phyloP scores from a whole-genome alignment of 2,113 vertebrate genomes.

The Speoplatyrhinus poulsoni region DNA sequence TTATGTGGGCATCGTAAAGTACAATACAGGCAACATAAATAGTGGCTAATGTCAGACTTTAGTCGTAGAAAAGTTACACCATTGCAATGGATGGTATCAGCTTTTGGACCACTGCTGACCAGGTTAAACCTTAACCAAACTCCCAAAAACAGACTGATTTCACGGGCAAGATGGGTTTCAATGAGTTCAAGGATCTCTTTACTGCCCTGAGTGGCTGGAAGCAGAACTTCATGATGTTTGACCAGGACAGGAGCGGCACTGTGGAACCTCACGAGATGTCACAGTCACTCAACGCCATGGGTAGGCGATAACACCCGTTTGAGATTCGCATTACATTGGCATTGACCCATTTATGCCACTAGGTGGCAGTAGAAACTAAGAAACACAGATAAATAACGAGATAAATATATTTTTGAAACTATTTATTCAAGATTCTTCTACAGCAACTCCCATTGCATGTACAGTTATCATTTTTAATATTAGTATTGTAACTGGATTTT shows the following conservation, averaged over 20 bases:
- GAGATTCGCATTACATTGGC: background rate
- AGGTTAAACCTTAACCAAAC: conserved; percentile 64
- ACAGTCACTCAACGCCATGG: conserved; percentile 83
- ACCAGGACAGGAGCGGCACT: conserved; percentile 84
- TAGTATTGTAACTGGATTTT: background rate
- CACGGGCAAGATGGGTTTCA: conserved; percentile 91
- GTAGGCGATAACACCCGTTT: conserved; percentile 66
- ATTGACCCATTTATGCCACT: background rate
- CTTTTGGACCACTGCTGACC: background rate
- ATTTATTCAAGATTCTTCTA: no score
- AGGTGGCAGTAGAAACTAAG: no score
- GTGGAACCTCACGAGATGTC: conserved; percentile 84
- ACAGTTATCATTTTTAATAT: background rate
- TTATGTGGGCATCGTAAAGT: no score
- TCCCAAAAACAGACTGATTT: conserved; percentile 76
- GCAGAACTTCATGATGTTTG: conserved; percentile 88
- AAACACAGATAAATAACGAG: no score
- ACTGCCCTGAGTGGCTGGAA: conserved; percentile 86
- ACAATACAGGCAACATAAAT: no score
- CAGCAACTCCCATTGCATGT: background rate
- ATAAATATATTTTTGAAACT: no score
- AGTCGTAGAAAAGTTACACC: no score
- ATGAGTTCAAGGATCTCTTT: conserved; percentile 90
- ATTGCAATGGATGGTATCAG: background rate
- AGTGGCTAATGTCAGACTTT: no score